Evolutionary conservation across 2,113 vertebrate species (phyloP).

Genomic region (Gavia stellata): DNA sequence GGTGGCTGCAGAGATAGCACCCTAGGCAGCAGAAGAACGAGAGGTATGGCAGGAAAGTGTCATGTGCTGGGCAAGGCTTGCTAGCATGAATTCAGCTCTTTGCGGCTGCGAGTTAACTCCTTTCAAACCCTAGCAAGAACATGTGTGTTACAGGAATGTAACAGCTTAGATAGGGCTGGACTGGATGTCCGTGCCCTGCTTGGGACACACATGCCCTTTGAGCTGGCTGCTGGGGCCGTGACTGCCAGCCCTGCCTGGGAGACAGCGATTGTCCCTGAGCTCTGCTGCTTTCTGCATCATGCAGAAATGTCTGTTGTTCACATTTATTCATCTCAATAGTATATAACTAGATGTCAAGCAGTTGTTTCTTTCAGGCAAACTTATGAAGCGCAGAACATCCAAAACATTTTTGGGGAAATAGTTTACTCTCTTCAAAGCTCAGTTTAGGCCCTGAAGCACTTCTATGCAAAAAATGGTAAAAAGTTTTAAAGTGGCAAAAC

Average conservation of each 20-base stretch:
- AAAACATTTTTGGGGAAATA: background rate
- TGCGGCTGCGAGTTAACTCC: background rate
- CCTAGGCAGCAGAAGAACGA: rapidly evolving
- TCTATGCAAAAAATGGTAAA: background rate
- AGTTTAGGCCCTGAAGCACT: background rate
- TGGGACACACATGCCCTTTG: rapidly evolving
- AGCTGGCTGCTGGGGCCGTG: background rate
- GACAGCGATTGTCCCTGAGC: rapidly evolving
- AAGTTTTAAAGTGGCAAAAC: background rate
- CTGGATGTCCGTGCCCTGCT: background rate
- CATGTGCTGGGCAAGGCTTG: background rate
- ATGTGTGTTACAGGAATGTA: rapidly evolving
- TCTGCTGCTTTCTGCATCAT: background rate
- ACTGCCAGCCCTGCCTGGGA: background rate
- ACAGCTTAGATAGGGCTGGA: background rate
- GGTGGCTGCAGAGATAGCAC: background rate
- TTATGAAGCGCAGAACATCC: background rate
- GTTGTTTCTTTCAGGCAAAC: background rate
- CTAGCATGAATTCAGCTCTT: background rate
- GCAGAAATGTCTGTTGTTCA: background rate
- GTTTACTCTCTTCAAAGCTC: background rate
- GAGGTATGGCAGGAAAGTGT: background rate
- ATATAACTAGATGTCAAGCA: background rate
- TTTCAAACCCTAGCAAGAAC: background rate
- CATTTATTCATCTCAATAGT: background rate